A percentile compares a stretch with the other conserved stretches of the same genome.
phyloP scores from a whole-genome alignment of 2,888 invertebrate species.

The Maniola hyperantus region DNA sequence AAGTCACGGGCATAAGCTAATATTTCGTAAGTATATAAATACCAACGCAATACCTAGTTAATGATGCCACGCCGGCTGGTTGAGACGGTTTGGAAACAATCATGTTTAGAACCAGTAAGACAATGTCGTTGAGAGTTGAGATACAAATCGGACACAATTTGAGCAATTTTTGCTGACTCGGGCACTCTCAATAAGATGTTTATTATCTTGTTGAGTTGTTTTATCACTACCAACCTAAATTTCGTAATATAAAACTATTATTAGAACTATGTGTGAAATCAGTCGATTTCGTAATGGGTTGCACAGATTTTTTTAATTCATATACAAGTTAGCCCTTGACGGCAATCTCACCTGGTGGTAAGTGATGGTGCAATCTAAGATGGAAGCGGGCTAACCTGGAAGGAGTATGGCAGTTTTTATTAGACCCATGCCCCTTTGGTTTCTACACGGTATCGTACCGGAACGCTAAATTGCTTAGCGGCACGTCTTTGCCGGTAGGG shows the following conservation, averaged over 20 bases:
- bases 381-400: too few relatives aligned
- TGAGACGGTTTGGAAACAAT: slow-evolving; percentile 43
- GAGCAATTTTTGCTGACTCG: slow-evolving; percentile 56
- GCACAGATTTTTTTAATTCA: too few relatives aligned
- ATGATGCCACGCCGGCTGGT: slow-evolving; percentile 30
- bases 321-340: too few relatives aligned
- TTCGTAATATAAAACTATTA: slow-evolving; percentile 19
- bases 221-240: slow-evolving; percentile 41
- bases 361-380: too few relatives aligned
- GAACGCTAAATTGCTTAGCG: too few relatives aligned
- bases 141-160: slow-evolving; percentile 62
- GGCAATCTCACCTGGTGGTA: too few relatives aligned
- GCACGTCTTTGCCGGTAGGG: too few relatives aligned
- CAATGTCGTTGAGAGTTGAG: slow-evolving; percentile 61
- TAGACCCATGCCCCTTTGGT: too few relatives aligned
- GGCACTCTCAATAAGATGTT: slow-evolving; percentile 59
- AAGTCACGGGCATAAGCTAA: too few relatives aligned
- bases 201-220: slow-evolving; percentile 57
- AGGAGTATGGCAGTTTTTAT: too few relatives aligned
- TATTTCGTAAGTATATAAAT: too few relatives aligned
- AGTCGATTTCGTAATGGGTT: background rate
- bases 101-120: slow-evolving; percentile 60
- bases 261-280: background rate
- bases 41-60: slow-evolving; percentile 2
- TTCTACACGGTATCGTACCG: too few relatives aligned